These are phyloP conservation scores for Amblyopsis hoosieri DNA, from an alignment of 2,797 vertebrate species.

Conservation along the genomic window DNA sequence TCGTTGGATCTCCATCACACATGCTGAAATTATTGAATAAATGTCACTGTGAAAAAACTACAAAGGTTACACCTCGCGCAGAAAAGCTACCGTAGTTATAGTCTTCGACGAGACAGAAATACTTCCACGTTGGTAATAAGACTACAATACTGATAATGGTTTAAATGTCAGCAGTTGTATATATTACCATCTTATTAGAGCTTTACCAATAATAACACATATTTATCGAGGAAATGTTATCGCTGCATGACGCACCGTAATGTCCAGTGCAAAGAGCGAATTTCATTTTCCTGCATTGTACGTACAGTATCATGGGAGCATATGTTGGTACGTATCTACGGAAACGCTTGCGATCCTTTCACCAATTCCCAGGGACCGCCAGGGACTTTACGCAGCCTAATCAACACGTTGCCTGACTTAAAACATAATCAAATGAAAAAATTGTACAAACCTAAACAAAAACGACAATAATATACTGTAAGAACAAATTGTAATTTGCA, in stretches of 20 bases:
- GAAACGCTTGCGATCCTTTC: slow-evolving; percentile 56
- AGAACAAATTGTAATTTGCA: not conserved
- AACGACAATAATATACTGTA: not conserved
- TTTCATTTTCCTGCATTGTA: slow-evolving; percentile 9
- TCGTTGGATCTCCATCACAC: slow-evolving; percentile 22
- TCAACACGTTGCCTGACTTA: slow-evolving; percentile 35
- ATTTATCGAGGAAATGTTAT: not conserved
- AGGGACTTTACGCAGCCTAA: slow-evolving; percentile 10
- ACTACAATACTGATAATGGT: no score
- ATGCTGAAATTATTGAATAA: no score
- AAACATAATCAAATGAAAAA: not conserved
- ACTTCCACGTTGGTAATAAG: no score
- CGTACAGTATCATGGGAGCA: slow-evolving; percentile 56
- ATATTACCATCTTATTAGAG: not conserved
- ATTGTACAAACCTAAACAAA: not conserved
- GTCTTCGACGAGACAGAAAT: no score
- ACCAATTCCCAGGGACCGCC: slow-evolving; percentile 12
- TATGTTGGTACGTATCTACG: slow-evolving; percentile 74
- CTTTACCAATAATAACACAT: not conserved
- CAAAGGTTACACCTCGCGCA: no score
- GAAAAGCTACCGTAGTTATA: no score
- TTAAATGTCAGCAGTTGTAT: no score
- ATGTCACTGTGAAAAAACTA: no score
- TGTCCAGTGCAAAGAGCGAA: slow-evolving; percentile 12
- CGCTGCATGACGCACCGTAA: slow-evolving; percentile 11